Evolutionary conservation across 64 coral and sea anemone genomes (phyloP).

Genomic region (Montipora capricornis): DNA sequence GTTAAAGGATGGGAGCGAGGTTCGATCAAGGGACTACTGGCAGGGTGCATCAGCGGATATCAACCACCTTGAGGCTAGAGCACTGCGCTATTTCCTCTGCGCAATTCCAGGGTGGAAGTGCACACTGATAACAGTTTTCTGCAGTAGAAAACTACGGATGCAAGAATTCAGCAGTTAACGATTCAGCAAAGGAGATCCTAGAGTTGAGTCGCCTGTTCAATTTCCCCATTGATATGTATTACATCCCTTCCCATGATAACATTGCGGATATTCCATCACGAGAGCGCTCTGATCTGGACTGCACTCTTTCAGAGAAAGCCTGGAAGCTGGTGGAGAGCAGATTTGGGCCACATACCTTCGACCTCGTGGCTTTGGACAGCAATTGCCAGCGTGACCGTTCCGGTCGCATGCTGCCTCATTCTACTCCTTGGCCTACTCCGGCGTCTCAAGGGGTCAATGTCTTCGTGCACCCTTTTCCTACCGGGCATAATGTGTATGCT

Average conservation of each 20-base stretch:
- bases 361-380: constrained; percentile 29
- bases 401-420: too few species aligned
- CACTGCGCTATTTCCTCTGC: background rate
- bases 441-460: constrained; percentile 28
- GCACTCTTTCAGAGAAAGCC: too few species aligned
- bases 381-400: background rate
- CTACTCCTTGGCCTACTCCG: constrained; percentile 33
- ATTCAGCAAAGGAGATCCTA: too few species aligned
- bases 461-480: constrained; percentile 9
- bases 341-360: constrained; percentile 27
- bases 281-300: too few species aligned
- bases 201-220: too few species aligned
- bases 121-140: background rate
- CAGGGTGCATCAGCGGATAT: background rate
- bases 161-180: too few species aligned
- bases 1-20: background rate
- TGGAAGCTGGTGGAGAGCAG: too few species aligned
- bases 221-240: too few species aligned
- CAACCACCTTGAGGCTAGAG: constrained; percentile 2
- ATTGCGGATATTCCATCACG: too few species aligned
- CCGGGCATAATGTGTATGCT: constrained; percentile 3
- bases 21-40: constrained; percentile 23
- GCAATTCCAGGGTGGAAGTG: constrained; percentile 12
- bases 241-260: too few species aligned
- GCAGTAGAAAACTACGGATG: too few species aligned